Evolutionary conservation across 2,113 vertebrate species (phyloP).

Genomic region (Ardeotis arabs): DNA sequence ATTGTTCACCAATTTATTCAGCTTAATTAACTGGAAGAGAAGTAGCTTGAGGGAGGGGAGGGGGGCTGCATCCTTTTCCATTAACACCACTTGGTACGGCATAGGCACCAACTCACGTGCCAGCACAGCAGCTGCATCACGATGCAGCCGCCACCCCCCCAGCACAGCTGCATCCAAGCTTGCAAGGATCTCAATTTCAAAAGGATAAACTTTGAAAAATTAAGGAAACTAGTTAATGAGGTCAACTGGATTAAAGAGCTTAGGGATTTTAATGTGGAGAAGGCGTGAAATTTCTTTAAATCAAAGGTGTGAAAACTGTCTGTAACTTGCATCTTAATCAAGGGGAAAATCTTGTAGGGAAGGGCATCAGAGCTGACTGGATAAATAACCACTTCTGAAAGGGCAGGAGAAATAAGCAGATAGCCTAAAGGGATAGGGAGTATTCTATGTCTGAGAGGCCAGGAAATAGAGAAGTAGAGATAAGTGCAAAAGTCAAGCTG

Average conservation of each 20-base stretch:
- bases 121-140: not conserved
- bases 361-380: constrained; percentile 22
- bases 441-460: not conserved
- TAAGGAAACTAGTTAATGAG: constrained; percentile 69
- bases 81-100: not conserved
- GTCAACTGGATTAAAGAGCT: constrained; percentile 68
- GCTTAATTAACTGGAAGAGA: constrained; percentile 1
- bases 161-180: constrained; percentile 39
- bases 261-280: constrained; percentile 64
- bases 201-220: constrained; percentile 57
- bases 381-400: constrained; percentile 47
- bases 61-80: not conserved
- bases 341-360: constrained; percentile 38
- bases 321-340: constrained; percentile 67
- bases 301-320: constrained; percentile 69
- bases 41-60: not conserved
- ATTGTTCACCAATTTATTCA: not conserved
- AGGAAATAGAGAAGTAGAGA: not conserved
- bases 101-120: rapidly evolving
- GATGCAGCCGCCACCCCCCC: not conserved
- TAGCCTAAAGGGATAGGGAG: not conserved
- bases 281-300: constrained; percentile 70
- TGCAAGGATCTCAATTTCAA: constrained; percentile 46
- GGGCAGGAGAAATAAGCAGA: constrained; percentile 1
- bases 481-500: not conserved